Percentiles rank a stretch among this genome's conserved stretches.
These are phyloP conservation scores for Craterocephalus amniculus DNA, from an alignment of 2,797 vertebrate genomes.

Conservation along the genomic window DNA sequence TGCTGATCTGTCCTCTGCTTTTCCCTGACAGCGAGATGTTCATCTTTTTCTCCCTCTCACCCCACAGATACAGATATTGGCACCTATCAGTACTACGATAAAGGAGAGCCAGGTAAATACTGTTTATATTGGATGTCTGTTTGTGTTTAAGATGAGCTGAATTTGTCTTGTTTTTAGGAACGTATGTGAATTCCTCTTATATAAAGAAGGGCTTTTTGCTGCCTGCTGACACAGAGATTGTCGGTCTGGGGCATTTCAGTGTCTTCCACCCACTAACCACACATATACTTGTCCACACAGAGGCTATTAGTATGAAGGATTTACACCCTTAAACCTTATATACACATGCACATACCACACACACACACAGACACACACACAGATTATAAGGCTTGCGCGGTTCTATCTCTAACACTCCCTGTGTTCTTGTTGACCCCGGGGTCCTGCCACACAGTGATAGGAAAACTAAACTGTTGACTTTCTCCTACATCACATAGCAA, in stretches of 20 bases:
- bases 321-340: conserved; percentile 70
- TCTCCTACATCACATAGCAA: conserved; percentile 73
- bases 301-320: conserved; percentile 69
- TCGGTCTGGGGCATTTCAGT: conserved; percentile 26
- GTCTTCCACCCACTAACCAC: conserved; percentile 44
- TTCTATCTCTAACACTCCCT: conserved; percentile 63
- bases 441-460: conserved; percentile 75
- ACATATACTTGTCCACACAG: conserved; percentile 58
- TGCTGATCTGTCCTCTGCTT: conserved; percentile 81
- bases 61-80: conserved; percentile 92
- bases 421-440: conserved; percentile 74
- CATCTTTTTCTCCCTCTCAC: conserved; percentile 61
- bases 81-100: conserved; percentile 92
- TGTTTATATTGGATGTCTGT: conserved; percentile 77
- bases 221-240: conserved; percentile 54
- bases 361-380: conserved; percentile 30
- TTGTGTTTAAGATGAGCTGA: conserved; percentile 75
- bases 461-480: conserved; percentile 81
- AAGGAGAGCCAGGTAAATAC: conserved; percentile 91
- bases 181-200: conserved; percentile 62
- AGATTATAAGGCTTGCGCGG: conserved; percentile 56
- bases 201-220: conserved; percentile 56
- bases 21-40: conserved; percentile 80
- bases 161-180: conserved; percentile 72
- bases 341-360: conserved; percentile 57